These are phyloP conservation scores for Achlya flavicornis DNA, from an alignment of 2,888 invertebrate genomes.

Conservation along the genomic window DNA sequence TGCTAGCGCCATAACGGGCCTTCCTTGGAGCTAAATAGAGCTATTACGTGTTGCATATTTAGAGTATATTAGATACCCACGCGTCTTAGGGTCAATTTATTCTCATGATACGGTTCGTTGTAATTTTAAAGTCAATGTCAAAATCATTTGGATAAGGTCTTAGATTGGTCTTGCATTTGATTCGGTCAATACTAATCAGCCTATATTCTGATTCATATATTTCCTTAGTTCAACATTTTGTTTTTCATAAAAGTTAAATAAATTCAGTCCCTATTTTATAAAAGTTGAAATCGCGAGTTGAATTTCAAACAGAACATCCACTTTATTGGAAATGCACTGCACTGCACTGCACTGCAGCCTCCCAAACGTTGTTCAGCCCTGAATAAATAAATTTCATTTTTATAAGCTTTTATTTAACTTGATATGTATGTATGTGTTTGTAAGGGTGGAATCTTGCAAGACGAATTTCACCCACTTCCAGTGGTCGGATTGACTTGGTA, in stretches of 20 bases:
- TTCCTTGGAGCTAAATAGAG: slow-evolving; percentile 38
- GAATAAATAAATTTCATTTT: background rate
- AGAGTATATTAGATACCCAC: background rate
- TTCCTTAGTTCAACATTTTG: background rate
- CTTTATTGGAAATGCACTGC: background rate
- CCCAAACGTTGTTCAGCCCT: background rate
- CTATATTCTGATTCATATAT: background rate
- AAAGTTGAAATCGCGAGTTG: background rate
- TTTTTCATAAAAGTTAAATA: background rate
- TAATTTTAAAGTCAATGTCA: slow-evolving; percentile 1
- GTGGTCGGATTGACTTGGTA: too few relatives aligned
- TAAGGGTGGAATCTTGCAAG: too few relatives aligned
- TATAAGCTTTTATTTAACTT: background rate
- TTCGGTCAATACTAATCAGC: background rate
- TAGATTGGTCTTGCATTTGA: background rate
- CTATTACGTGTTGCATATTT: slow-evolving; percentile 27
- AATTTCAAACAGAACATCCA: background rate
- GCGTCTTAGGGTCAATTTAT: slow-evolving; percentile 7
- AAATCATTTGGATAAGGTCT: background rate
- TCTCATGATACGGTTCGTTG: slow-evolving; percentile 6
- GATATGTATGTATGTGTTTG: too few relatives aligned
- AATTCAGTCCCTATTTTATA: background rate
- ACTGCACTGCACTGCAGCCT: background rate
- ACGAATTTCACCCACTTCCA: too few relatives aligned
- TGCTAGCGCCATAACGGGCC: slow-evolving; percentile 60